These are phyloP conservation scores for Diploscapter pachys DNA, from an alignment of 1,140 invertebrate species.

Conservation along the genomic window DNA sequence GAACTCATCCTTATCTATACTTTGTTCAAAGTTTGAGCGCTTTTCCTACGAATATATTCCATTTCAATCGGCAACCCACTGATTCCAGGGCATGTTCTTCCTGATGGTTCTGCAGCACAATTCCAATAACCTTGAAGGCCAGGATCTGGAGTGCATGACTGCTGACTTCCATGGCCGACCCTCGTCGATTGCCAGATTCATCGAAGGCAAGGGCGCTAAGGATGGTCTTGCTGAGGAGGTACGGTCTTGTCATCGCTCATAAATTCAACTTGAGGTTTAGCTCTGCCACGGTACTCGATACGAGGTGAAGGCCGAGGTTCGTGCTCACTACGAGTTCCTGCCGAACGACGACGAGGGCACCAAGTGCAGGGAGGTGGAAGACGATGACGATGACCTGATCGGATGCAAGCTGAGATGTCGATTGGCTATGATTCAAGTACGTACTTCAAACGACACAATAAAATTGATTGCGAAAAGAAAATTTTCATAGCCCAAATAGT, in stretches of 20 bases:
- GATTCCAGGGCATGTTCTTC: constrained; percentile 52
- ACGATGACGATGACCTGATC: constrained; percentile 51
- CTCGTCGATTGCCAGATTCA: constrained; percentile 51
- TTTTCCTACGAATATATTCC: too few species aligned
- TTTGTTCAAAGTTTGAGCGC: too few species aligned
- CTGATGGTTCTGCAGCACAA: constrained; percentile 52
- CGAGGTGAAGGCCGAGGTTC: constrained; percentile 54
- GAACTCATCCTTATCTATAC: too few species aligned
- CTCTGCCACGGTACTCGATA: constrained; percentile 51
- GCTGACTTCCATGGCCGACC: constrained; percentile 57
- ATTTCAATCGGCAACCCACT: not conserved
- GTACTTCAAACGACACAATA: constrained; percentile 7
- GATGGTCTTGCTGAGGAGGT: constrained; percentile 58
- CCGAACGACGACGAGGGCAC: constrained; percentile 57
- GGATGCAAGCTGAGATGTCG: constrained; percentile 52
- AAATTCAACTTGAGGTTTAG: constrained; percentile 33
- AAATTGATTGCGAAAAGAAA: constrained; percentile 1
- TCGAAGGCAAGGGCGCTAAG: constrained; percentile 55
- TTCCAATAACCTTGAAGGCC: constrained; percentile 49
- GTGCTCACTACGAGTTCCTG: constrained; percentile 55
- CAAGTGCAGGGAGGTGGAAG: constrained; percentile 45
- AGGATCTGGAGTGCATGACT: constrained; percentile 46
- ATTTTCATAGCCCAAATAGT: too few species aligned
- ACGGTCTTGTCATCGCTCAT: not conserved
- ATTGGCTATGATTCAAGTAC: constrained; percentile 50